phyloP scores from a whole-genome alignment of 2,888 invertebrate species.

The Euclidia mi region DNA sequence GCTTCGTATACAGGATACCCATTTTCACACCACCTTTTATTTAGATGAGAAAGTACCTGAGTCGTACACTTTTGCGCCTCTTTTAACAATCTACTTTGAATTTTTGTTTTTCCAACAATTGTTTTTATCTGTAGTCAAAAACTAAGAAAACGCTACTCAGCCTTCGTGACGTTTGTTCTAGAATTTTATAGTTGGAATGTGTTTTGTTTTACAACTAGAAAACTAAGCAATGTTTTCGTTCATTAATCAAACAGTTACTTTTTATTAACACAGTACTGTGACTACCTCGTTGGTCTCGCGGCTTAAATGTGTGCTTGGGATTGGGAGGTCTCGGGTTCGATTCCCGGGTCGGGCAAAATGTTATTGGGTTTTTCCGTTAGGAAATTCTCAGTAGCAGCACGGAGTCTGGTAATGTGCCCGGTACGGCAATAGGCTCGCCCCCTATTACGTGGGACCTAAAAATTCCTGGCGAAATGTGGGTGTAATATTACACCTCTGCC shows the following conservation, averaged over 20 bases:
- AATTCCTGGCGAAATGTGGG: too few species aligned
- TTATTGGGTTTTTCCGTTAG: too few species aligned
- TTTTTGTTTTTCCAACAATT: constrained; percentile 47
- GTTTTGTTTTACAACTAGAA: constrained; percentile 1
- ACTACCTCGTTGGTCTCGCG: too few species aligned
- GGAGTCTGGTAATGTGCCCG: too few species aligned
- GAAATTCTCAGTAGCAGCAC: too few species aligned
- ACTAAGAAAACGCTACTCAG: constrained; percentile 31
- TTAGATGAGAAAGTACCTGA: constrained; percentile 52
- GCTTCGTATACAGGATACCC: constrained; percentile 43
- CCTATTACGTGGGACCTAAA: too few species aligned
- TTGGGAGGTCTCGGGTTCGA: too few species aligned
- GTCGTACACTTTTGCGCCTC: constrained; percentile 26
- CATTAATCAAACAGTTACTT: neutral
- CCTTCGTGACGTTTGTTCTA: constrained; percentile 29
- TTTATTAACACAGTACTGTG: neutral
- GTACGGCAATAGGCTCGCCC: too few species aligned
- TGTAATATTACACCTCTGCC: too few species aligned
- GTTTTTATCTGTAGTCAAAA: constrained; percentile 39
- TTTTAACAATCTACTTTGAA: constrained; percentile 38
- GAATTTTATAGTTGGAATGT: constrained; percentile 28
- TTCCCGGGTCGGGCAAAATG: too few species aligned
- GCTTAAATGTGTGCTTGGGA: too few species aligned
- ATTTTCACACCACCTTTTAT: constrained; percentile 54
- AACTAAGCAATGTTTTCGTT: neutral